These are phyloP conservation scores for Drosophila affinis DNA, from an alignment of 2,888 invertebrate species.

Conservation along the genomic window DNA sequence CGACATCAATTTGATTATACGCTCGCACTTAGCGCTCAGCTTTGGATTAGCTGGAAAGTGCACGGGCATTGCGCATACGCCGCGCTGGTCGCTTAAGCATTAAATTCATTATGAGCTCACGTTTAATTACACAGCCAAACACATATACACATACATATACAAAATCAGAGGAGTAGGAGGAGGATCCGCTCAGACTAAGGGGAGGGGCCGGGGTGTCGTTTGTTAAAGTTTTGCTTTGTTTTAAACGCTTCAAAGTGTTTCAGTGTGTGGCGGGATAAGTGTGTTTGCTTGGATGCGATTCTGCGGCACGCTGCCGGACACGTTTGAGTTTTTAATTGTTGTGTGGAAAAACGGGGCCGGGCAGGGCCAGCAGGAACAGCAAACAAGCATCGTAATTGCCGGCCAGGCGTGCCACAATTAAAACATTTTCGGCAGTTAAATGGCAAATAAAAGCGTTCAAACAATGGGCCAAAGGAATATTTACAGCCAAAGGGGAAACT, in stretches of 20 bases:
- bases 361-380: too few species aligned
- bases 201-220: conserved; percentile 31
- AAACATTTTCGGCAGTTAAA: conserved; percentile 42
- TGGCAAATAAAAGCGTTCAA: conserved; percentile 8
- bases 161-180: not conserved
- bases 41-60: conserved; percentile 60
- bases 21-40: conserved; percentile 50
- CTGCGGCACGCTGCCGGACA: conserved; percentile 40
- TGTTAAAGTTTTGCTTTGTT: conserved; percentile 54
- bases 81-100: conserved; percentile 55
- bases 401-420: conserved; percentile 52
- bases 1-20: conserved; percentile 66
- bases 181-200: conserved; percentile 6
- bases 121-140: conserved; percentile 63
- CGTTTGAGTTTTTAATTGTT: conserved; percentile 70
- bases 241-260: conserved; percentile 53
- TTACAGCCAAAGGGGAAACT: conserved; percentile 1
- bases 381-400: conserved; percentile 38
- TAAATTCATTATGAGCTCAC: conserved; percentile 58
- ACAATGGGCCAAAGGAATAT: conserved; percentile 26
- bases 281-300: conserved; percentile 50
- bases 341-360: conserved; percentile 58
- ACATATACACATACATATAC: not conserved
- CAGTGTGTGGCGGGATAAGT: conserved; percentile 14
- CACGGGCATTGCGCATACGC: conserved; percentile 57